Percentiles rank a stretch among this genome's conserved stretches.
These are phyloP conservation scores for Labeo catla DNA, from an alignment of 2,113 vertebrate genomes.

Conservation along the genomic window DNA sequence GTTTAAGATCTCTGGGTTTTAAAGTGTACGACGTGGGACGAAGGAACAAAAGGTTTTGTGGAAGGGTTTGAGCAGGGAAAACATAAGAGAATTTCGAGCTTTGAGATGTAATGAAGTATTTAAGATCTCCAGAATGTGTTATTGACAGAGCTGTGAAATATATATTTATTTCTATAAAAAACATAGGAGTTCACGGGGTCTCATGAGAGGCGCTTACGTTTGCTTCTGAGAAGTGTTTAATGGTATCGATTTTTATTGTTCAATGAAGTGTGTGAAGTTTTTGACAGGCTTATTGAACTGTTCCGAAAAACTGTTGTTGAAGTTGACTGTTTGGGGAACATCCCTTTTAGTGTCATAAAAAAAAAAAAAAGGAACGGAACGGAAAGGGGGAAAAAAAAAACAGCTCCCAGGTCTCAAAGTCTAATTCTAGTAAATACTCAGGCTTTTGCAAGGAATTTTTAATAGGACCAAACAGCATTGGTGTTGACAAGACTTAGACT, in stretches of 20 bases:
- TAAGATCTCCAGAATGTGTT: slow-evolving; percentile 76
- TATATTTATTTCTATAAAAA: slow-evolving; percentile 66
- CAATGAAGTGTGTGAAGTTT: slow-evolving; percentile 73
- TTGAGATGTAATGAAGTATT: slow-evolving; percentile 77
- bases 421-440: slow-evolving; percentile 62
- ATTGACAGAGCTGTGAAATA: slow-evolving; percentile 73
- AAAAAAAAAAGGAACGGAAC: background rate
- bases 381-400: slow-evolving; percentile 26
- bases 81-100: slow-evolving; percentile 62
- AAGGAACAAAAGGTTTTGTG: slow-evolving; percentile 27
- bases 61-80: slow-evolving; percentile 46
- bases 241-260: slow-evolving; percentile 81
- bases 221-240: slow-evolving; percentile 77
- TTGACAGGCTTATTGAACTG: slow-evolving; percentile 78
- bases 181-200: slow-evolving; percentile 67
- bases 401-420: slow-evolving; percentile 60
- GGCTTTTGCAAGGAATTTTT: slow-evolving; percentile 65
- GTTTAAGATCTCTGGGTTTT: background rate
- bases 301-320: slow-evolving; percentile 51
- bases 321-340: slow-evolving; percentile 64
- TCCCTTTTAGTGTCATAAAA: slow-evolving; percentile 66
- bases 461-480: slow-evolving; percentile 24
- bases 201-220: slow-evolving; percentile 72
- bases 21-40: background rate
- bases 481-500: background rate